phyloP scores from a whole-genome alignment of 2,113 vertebrate genomes.

The Bungarus multicinctus region DNA sequence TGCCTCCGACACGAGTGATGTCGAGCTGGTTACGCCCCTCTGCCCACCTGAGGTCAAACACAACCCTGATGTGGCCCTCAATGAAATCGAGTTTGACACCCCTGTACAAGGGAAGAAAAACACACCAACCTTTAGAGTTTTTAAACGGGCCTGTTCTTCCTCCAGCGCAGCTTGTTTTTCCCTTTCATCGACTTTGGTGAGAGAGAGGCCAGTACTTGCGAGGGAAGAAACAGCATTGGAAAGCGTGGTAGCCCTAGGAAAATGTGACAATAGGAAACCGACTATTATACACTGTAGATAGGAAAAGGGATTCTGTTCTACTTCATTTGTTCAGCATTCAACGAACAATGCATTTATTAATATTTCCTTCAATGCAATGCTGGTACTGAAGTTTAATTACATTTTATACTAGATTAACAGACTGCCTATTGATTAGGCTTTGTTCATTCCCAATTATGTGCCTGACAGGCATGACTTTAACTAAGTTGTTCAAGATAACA shows the following conservation, averaged over 20 bases:
- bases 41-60: too few species aligned
- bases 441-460: background rate
- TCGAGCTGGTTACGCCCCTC: background rate
- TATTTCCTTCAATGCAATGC: background rate
- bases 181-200: slow-evolving; percentile 97
- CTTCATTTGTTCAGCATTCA: background rate
- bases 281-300: slow-evolving; percentile 1
- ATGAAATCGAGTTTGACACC: too few species aligned
- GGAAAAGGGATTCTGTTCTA: background rate
- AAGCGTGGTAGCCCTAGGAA: slow-evolving; percentile 90
- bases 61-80: too few species aligned
- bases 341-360: background rate
- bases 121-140: slow-evolving; percentile 89
- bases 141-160: slow-evolving; percentile 95
- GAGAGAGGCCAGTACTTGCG: slow-evolving; percentile 95
- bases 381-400: background rate
- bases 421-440: background rate
- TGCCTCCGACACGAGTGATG: background rate
- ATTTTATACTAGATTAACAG: background rate
- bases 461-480: background rate
- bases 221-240: slow-evolving; percentile 96
- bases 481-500: background rate
- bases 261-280: slow-evolving; percentile 53
- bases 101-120: background rate
- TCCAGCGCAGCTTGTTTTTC: slow-evolving; percentile 99